Evolutionary conservation across 23 tunicate genomes (phyloP).

Genomic region (Aplidium turbinatum): DNA sequence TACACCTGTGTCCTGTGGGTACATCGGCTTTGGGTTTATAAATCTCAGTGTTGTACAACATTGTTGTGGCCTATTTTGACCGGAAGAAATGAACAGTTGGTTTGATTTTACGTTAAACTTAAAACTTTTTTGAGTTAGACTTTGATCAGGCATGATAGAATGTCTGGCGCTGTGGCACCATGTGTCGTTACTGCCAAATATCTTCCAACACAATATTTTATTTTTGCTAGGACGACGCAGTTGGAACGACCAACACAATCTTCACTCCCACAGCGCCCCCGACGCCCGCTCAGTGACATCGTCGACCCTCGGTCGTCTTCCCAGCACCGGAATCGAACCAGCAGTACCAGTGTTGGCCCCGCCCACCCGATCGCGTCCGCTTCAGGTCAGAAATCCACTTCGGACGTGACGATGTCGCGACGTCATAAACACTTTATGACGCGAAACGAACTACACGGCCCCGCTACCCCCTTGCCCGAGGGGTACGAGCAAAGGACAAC

Average conservation of each 20-base stretch:
- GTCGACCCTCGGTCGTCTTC: constrained; percentile 24
- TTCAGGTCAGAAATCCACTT: not conserved
- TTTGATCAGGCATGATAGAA: too few species aligned
- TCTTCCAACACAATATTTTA: too few species aligned
- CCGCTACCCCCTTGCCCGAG: constrained; percentile 72
- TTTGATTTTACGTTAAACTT: too few species aligned
- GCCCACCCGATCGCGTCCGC: not conserved
- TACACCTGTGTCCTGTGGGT: too few species aligned
- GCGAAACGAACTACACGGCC: constrained; percentile 79
- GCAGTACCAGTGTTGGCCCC: not conserved
- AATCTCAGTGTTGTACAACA: too few species aligned
- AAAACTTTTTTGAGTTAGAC: too few species aligned
- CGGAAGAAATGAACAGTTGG: too few species aligned
- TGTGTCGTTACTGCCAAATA: too few species aligned
- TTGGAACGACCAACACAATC: constrained; percentile 79
- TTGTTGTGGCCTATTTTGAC: too few species aligned
- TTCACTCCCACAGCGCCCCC: constrained; percentile 2
- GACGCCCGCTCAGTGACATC: constrained; percentile 44
- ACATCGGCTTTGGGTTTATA: too few species aligned
- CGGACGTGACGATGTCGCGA: constrained; percentile 23
- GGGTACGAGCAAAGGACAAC: constrained; percentile 97
- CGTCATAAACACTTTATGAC: constrained; percentile 68
- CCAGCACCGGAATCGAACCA: not conserved
- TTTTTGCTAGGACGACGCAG: constrained; percentile 67
- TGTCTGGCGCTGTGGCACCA: too few species aligned